Base-by-base conservation (phyloP, 2,113 vertebrate genomes). In the Pterophyllum scalare region DNA sequence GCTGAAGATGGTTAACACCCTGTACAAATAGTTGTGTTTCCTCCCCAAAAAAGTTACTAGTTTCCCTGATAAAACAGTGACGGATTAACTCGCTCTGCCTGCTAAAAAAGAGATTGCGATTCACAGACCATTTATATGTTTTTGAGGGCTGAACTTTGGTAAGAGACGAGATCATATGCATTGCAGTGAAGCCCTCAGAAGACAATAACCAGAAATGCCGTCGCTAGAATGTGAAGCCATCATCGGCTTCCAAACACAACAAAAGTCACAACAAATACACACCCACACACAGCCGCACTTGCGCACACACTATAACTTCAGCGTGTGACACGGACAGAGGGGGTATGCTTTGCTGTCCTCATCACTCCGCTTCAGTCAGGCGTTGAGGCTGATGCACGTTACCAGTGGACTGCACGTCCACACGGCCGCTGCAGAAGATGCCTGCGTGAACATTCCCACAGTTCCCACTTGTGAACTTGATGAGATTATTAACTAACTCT, bases 111-210 rank as follows among this genome's bases (percentile, higher is more conserved):
- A 28, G 22, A 31, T 61, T 61, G 62, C 46, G 78, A 91, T 87
- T 82, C 31, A 89, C 58, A 59, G 81, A 57, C 26, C 58, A 40
- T 79, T 88, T 62, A 20, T 59, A 61, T 49, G 46, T 52, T 60
- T 91, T 64, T 85, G 52, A 86, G 80, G 79, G 80, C 54, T 91
- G 86, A 91, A 82, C 92, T 93, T 92, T 92, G 19, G 40, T 24
- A 31, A 89, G 80, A 59, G 89, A 90, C 12, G 10, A 79, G 79
- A 80, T 86, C 24, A n/a, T 82, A 79, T 61, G 33, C 19, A 62
- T 80, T 54, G 67, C 58, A 78, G 64, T 1, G 40, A 89, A 77
- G 22, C 79, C 28, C 60, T 72, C 57, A 17, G 60, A 81, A 59
- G 61, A 82, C 75, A 59, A 52, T 43, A 76, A 75, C 74, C 80